Base-by-base conservation (phyloP, 2,113 vertebrate genomes). In the Shinisaurus crocodilurus region DNA sequence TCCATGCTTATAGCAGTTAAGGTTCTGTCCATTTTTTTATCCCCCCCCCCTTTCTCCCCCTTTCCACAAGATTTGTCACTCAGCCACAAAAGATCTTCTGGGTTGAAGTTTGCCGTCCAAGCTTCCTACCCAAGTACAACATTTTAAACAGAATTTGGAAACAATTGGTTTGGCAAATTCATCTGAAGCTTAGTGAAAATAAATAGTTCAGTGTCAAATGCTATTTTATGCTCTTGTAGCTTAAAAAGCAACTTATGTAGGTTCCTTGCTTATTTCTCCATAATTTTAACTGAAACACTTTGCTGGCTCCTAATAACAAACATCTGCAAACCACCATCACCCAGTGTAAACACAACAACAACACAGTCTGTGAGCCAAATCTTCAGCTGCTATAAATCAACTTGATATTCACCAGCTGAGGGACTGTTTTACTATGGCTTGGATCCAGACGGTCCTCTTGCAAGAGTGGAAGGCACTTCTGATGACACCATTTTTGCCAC, bases 141-240 rank as follows among this genome's bases (percentile, higher is more conserved):
- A 96, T 96, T 96, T 96, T 93, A 93, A 92, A 95, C 90, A 94
- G 91, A 94, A 95, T 92, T 95, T 96, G 94, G 95, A 96, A 95
- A 96, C 95, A 96, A 95, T 96, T 93, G 91, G 90, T 95, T 96
- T 96, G 95, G 95, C 96, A 93, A 92, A 90, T 0, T 0, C 43
- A 88, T 67, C 87, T 70, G 2, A 92, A 94, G 85, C 86, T 94
- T 94, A 76, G 79, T 84, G 93, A 96, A 93, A 93, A 92, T 94
- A 89, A 95, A 95, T 74, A 94, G 92, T 32, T 43, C 67, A 27
- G 88, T 88, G 95, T 95, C 94, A 96, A 82, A 95, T 94, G 88
- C 79, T 95, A 95, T 93, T 96, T 96, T 92, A 93, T 90, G 90
- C 85, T 94, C 90, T 94, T 92, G 67, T 93, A 94, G 95, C 92